Evolutionary conservation across 2,888 invertebrate species (phyloP).

Genomic region (Patella depressa): DNA sequence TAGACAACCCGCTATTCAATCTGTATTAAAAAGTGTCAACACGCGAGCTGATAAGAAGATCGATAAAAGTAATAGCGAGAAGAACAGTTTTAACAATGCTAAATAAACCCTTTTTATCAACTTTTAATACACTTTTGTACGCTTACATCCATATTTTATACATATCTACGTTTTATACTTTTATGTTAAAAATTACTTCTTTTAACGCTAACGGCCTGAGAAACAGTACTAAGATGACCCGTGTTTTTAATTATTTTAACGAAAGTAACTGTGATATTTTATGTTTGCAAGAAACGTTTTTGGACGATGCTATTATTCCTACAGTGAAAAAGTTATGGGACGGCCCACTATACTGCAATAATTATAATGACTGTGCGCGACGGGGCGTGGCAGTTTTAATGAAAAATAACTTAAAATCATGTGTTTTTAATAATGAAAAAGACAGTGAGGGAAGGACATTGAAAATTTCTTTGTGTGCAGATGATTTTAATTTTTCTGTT

Average conservation of each 20-base stretch:
- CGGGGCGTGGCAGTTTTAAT: slow-evolving; percentile 21
- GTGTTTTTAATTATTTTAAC: neutral
- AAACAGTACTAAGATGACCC: neutral
- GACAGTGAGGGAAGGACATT: slow-evolving; percentile 16
- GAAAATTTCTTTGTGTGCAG: slow-evolving; percentile 4
- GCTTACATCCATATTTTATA: too few species aligned
- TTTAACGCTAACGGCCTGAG: neutral
- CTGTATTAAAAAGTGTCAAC: too few species aligned
- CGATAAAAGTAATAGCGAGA: too few species aligned
- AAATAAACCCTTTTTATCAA: too few species aligned
- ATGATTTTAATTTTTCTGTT: neutral
- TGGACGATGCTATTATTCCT: slow-evolving; percentile 2
- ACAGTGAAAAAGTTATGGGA: slow-evolving; percentile 10
- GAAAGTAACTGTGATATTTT: neutral
- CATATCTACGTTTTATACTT: neutral
- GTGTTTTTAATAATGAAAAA: neutral
- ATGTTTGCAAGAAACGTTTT: slow-evolving; percentile 19
- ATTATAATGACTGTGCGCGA: neutral
- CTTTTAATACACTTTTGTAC: too few species aligned
- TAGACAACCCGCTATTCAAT: too few species aligned
- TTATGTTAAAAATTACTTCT: neutral
- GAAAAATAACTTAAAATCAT: slow-evolving; percentile 6
- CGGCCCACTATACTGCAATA: slow-evolving; percentile 3
- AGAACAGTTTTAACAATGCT: too few species aligned
- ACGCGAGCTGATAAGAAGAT: too few species aligned